phyloP scores from a whole-genome alignment of 2,797 vertebrate species.

The Aphelocoma californica region DNA sequence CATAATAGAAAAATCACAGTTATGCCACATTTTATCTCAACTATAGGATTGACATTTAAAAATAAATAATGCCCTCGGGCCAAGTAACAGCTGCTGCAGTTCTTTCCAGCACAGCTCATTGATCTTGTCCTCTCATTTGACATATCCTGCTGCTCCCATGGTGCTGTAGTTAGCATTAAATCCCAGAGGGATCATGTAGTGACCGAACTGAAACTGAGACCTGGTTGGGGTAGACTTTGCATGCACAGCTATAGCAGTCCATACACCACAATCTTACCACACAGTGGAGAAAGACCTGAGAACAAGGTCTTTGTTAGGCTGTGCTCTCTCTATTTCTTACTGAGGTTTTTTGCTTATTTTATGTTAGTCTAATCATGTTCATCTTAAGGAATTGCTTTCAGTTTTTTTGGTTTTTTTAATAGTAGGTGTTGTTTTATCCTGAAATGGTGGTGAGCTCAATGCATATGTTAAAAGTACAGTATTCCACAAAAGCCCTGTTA shows the following conservation, averaged over 20 bases:
- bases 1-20: slow-evolving; percentile 18
- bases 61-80: slow-evolving; percentile 17
- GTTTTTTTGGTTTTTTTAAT: neutral
- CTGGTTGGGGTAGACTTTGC: neutral
- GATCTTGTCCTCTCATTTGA: neutral
- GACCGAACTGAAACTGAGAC: neutral
- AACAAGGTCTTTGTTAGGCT: neutral
- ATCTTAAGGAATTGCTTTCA: neutral
- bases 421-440: neutral
- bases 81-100: neutral
- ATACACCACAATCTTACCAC: neutral
- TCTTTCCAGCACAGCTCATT: neutral
- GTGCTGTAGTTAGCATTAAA: neutral
- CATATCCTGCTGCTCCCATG: neutral
- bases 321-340: neutral
- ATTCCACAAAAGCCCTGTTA: neutral
- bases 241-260: too few relatives aligned
- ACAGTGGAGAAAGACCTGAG: neutral
- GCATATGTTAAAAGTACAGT: neutral
- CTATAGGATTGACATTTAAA: slow-evolving; percentile 21
- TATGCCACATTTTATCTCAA: neutral
- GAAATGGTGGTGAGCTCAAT: neutral
- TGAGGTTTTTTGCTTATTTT: neutral
- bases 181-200: neutral
- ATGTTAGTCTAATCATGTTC: neutral